Conservation (phyloP, 2,113 vertebrate genomes). For the Erinaceus europaeus region DNA sequence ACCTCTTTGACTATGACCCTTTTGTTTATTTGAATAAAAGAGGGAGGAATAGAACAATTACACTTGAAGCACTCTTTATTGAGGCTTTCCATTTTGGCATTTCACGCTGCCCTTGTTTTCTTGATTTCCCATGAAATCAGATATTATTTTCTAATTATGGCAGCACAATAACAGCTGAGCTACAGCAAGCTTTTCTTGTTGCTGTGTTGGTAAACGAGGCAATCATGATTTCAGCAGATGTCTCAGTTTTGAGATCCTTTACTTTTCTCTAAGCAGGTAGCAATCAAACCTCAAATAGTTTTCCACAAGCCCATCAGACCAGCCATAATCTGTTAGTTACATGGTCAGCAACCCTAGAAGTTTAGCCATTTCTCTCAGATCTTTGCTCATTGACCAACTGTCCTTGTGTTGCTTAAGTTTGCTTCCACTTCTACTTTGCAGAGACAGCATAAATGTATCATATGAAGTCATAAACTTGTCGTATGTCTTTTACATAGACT, state of each 20-base stretch:
- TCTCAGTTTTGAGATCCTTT: not conserved
- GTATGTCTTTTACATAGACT: too few species aligned
- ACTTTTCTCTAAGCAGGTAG: not conserved
- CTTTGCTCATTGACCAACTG: rapidly evolving
- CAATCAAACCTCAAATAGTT: not conserved
- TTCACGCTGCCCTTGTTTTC: slow-evolving; percentile 44
- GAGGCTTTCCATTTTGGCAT: not conserved
- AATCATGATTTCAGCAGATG: slow-evolving; percentile 32
- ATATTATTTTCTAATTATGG: slow-evolving; percentile 61
- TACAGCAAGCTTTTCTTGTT: not conserved
- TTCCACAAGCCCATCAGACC: not conserved
- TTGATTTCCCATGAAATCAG: slow-evolving; percentile 51
- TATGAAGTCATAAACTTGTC: too few species aligned
- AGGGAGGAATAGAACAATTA: not conserved
- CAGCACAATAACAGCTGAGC: slow-evolving; percentile 24
- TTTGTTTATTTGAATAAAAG: slow-evolving; percentile 27
- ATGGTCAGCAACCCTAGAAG: not conserved
- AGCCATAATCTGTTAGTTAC: not conserved
- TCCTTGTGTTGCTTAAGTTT: not conserved
- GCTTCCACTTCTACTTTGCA: not conserved
- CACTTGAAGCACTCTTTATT: not conserved
- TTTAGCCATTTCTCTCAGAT: not conserved
- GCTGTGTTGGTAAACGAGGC: slow-evolving; percentile 28
- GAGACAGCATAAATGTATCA: not conserved
- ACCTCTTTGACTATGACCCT: not conserved